A percentile compares a stretch with the other conserved stretches of the same genome.
These are phyloP conservation scores for Thomomys bottae DNA, from an alignment of 2,113 vertebrate genomes.

Conservation along the genomic window DNA sequence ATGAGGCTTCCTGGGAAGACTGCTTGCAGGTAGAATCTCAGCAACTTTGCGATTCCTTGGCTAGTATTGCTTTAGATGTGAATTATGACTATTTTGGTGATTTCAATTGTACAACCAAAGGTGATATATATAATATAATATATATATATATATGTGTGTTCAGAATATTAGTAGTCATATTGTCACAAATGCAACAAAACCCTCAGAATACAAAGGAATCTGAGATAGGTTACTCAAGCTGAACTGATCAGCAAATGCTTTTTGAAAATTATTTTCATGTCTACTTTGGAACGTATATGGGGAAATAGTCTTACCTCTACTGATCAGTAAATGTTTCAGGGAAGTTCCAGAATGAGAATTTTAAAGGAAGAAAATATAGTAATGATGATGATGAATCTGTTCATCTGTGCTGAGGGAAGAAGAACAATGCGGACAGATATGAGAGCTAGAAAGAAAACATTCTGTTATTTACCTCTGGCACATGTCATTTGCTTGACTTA, in stretches of 20 bases:
- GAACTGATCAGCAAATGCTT: not conserved
- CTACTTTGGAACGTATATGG: not conserved
- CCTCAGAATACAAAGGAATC: not conserved
- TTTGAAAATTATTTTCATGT: slow-evolving; percentile 30
- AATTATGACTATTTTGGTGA: not conserved
- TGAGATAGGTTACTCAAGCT: not conserved
- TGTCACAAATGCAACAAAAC: not conserved
- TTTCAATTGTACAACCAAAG: not conserved
- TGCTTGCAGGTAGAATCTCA: not conserved
- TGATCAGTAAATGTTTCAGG: not conserved
- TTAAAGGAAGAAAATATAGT: not conserved
- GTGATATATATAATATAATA: not conserved
- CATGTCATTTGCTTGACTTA: not conserved
- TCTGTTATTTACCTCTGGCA: not conserved
- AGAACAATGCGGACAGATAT: not conserved
- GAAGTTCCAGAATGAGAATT: not conserved
- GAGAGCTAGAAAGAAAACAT: not conserved
- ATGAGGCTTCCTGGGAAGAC: not conserved
- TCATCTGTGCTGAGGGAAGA: not conserved
- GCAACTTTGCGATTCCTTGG: not conserved
- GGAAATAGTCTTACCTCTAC: not conserved
- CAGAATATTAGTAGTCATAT: not conserved
- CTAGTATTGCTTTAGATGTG: not conserved
- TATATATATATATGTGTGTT: not conserved
- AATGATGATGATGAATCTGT: not conserved